These are phyloP conservation scores for Oreochromis mossambicus DNA, from an alignment of 2,797 vertebrate genomes.

Conservation along the genomic window DNA sequence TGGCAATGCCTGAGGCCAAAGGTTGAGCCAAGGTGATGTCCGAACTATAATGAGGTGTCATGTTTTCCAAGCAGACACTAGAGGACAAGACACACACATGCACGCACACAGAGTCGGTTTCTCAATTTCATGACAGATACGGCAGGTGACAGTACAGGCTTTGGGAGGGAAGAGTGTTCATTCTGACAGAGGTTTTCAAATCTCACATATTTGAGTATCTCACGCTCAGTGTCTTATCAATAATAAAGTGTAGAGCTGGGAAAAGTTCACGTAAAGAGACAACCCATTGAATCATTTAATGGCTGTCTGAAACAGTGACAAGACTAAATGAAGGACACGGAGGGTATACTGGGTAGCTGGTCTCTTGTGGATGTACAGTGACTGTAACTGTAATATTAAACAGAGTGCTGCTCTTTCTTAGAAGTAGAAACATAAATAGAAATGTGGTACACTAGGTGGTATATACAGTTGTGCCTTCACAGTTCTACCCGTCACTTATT, in stretches of 20 bases:
- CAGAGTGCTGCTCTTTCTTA: neutral
- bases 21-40: conserved; percentile 29
- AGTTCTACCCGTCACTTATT: neutral
- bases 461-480: neutral
- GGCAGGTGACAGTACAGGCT: neutral
- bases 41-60: conserved; percentile 46
- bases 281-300: conserved; percentile 60
- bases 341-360: neutral
- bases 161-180: conserved; percentile 9
- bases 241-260: conserved; percentile 51
- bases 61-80: neutral
- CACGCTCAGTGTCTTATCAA: conserved; percentile 58
- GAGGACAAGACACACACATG: neutral
- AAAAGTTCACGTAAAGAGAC: conserved; percentile 49
- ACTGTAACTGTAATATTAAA: conserved; percentile 1
- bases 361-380: neutral
- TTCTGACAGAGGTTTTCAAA: conserved; percentile 63
- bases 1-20: neutral
- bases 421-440: neutral
- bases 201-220: conserved; percentile 49
- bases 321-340: conserved; percentile 39
- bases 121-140: conserved; percentile 11
- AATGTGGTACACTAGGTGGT: neutral
- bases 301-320: conserved; percentile 26
- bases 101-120: neutral